Base-by-base conservation (phyloP, 2,113 vertebrate genomes). In the Manacus vitellinus region DNA sequence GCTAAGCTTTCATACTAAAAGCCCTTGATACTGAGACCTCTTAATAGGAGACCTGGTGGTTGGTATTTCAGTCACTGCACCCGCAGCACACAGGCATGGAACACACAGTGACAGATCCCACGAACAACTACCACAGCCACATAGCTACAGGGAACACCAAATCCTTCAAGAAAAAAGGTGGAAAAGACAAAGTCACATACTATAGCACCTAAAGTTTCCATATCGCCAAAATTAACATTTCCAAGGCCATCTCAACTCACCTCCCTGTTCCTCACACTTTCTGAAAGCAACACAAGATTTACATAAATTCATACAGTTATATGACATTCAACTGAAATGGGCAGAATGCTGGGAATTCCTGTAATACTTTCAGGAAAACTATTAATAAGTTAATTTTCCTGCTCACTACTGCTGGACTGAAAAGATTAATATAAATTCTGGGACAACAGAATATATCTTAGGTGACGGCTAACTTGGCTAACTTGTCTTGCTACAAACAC, bases 361-460 rank as follows among this genome's bases (percentile, higher is more conserved):
- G 0, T 7, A 47, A 68, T 5, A 30, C 20, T 74, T 92, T 41
- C 46, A 74, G 20, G 15, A 66, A 70, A 92, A 51, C 14, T 27
- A 30, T 31, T 56, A 52, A 1, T 39, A 81, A 87, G 3, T 62
- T 56, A 2, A 76, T 65, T 46, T 54, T 66, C 30, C 12, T 61
- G 17, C 49, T 94, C 44, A 35, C 19, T 47, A 24, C 23, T 1
- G 0, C 5, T 3, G 49, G 49, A 65, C 7, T 49, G 70, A 62
- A 66, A 37, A 54, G 12, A 81, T 7, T 49, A 24, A 47, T 41
- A 65, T 20, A 35, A 61, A 30, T 66, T 62, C 51, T 28, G 22
- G 9, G 25, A 56, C 6, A 84, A 54, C 7, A 74, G 19, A 28
- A 22, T 0, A 0, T 14, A 37, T 6, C 4, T 35, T 2, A 63